Percentiles rank a stretch among this genome's conserved stretches.
Evolutionary conservation across 2,113 vertebrate species (phyloP).

Genomic region (Axis porcinus): DNA sequence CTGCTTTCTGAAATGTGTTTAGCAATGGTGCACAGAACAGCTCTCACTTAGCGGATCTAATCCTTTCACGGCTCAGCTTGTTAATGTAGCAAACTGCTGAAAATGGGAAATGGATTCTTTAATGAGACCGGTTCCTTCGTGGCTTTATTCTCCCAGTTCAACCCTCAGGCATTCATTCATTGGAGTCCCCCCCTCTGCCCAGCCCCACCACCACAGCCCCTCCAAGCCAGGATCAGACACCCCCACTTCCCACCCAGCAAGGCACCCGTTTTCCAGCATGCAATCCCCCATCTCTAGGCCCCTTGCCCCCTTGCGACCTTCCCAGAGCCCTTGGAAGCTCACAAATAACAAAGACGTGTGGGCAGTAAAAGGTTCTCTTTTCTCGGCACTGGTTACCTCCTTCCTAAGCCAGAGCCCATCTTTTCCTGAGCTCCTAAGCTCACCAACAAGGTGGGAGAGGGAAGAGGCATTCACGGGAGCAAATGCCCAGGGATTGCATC

Average conservation of each 20-base stretch:
- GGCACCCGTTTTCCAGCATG: slow-evolving; percentile 51
- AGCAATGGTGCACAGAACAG: slow-evolving; percentile 56
- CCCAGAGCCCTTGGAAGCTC: slow-evolving; percentile 12
- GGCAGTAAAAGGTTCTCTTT: slow-evolving; percentile 6
- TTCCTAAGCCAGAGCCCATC: not conserved
- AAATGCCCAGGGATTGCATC: not conserved
- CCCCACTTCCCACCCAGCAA: slow-evolving; percentile 66
- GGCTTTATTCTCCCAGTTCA: slow-evolving; percentile 71
- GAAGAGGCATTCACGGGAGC: not conserved
- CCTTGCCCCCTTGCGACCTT: slow-evolving; percentile 4
- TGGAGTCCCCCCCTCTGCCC: not conserved
- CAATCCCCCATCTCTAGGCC: slow-evolving; percentile 41
- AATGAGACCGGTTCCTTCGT: slow-evolving; percentile 66
- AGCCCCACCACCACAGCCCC: not conserved
- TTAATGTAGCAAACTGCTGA: slow-evolving; percentile 73
- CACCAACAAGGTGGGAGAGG: not conserved
- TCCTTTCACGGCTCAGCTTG: slow-evolving; percentile 66
- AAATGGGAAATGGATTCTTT: slow-evolving; percentile 77
- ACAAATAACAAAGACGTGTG: slow-evolving; percentile 52
- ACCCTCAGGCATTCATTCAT: slow-evolving; percentile 68
- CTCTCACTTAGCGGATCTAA: slow-evolving; percentile 65
- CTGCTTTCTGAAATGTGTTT: slow-evolving; percentile 69
- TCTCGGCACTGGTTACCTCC: not conserved
- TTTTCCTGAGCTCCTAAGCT: not conserved
- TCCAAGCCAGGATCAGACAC: slow-evolving; percentile 37